These are phyloP conservation scores for Acropternis orthonyx DNA, from an alignment of 2,797 vertebrate genomes.

Conservation along the genomic window DNA sequence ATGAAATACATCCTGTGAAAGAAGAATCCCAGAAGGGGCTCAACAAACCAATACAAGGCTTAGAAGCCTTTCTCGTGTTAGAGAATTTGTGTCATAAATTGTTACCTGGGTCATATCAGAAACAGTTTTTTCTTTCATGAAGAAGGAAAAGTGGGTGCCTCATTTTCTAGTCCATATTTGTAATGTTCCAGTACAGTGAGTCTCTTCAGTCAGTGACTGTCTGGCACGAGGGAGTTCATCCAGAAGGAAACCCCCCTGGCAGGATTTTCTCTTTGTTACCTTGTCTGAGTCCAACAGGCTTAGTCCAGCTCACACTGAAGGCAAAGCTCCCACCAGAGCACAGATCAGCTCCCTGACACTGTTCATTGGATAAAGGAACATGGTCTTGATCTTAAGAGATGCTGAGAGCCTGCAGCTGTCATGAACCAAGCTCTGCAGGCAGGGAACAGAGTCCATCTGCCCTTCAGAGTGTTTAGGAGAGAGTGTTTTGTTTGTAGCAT, in stretches of 20 bases:
- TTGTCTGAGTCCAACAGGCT: neutral
- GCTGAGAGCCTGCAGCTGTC: neutral
- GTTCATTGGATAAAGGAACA: neutral
- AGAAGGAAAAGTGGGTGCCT: conserved; percentile 55
- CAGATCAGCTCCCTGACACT: neutral
- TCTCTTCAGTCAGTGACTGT: conserved; percentile 26
- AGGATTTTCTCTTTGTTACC: neutral
- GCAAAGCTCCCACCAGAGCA: neutral
- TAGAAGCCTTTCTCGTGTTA: conserved; percentile 1
- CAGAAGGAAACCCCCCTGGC: neutral
- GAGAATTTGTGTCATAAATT: conserved; percentile 27
- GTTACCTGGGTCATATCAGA: conserved; percentile 28
- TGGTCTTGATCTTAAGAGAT: neutral
- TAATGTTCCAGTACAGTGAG: neutral
- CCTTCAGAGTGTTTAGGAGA: neutral
- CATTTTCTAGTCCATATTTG: neutral
- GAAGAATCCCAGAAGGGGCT: neutral
- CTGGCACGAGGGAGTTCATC: conserved; percentile 48
- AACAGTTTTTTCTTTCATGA: conserved; percentile 54
- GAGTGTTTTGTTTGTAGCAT: neutral
- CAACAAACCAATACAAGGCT: neutral
- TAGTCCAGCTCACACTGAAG: neutral
- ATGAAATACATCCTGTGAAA: neutral
- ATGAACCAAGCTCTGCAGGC: neutral
- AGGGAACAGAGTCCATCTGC: neutral